Percentiles rank a stretch among this genome's conserved stretches.
Conservation (phyloP, 2,113 vertebrate genomes). For the Epinephelus lanceolatus region DNA sequence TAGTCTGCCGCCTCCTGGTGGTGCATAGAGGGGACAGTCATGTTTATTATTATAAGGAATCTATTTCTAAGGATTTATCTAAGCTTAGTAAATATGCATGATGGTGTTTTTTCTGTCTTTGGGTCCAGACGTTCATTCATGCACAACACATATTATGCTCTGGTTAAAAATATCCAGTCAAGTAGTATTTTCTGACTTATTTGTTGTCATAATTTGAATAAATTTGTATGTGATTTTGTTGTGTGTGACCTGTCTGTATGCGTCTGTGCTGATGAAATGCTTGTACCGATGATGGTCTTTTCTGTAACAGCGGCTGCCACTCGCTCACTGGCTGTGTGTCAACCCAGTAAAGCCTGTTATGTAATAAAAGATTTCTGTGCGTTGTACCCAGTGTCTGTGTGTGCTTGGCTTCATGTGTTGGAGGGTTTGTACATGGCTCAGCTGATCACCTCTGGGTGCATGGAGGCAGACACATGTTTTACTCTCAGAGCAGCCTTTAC, state of each 20-base stretch:
- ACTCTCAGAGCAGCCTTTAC: neutral
- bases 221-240: conserved; percentile 38
- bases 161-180: neutral
- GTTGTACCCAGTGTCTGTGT: conserved; percentile 38
- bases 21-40: neutral
- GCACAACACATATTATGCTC: neutral
- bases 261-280: conserved; percentile 44
- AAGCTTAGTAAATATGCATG: neutral
- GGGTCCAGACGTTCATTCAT: neutral
- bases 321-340: conserved; percentile 60
- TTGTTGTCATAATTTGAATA: conserved; percentile 43
- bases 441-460: neutral
- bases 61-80: neutral
- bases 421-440: neutral
- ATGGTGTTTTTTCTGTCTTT: neutral
- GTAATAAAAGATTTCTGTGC: conserved; percentile 79
- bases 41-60: neutral
- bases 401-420: conserved; percentile 19
- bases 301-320: conserved; percentile 40
- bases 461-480: neutral
- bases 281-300: conserved; percentile 48
- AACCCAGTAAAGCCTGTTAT: conserved; percentile 74
- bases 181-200: conserved; percentile 39
- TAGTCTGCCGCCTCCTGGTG: conserved; percentile 58
- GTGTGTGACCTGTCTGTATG: conserved; percentile 53